Evolutionary conservation across 2,113 vertebrate species (phyloP).

Genomic region (Malurus alboscapulatus): DNA sequence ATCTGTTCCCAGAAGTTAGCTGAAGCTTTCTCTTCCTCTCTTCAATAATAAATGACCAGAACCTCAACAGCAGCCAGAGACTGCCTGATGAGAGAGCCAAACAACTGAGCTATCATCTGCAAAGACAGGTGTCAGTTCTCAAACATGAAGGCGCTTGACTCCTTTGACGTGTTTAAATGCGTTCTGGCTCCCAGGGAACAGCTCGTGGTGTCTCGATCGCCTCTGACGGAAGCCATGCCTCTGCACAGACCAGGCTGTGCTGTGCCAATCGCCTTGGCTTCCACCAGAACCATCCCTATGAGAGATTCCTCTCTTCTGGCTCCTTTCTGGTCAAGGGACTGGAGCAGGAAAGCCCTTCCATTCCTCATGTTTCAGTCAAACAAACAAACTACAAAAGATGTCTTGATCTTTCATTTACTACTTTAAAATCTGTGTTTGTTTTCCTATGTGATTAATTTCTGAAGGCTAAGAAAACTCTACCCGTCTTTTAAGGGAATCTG

Average conservation of each 20-base stretch:
- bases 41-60: neutral
- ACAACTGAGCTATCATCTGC: neutral
- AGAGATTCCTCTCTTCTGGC: neutral
- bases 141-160: neutral
- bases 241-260: neutral
- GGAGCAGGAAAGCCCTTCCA: neutral
- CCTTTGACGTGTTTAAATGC: neutral
- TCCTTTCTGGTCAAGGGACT: neutral
- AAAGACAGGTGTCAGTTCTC: neutral
- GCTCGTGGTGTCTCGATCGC: neutral
- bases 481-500: neutral
- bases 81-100: neutral
- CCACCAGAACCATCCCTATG: accelerated
- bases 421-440: accelerated
- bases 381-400: neutral
- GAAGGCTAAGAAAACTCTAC: neutral
- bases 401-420: neutral
- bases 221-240: neutral
- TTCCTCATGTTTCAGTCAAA: neutral
- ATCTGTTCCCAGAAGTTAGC: neutral
- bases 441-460: neutral
- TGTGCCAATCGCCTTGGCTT: neutral
- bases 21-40: neutral
- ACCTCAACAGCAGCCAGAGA: neutral
- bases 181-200: neutral